These are phyloP conservation scores for Hemistola chrysoprasaria DNA, from an alignment of 2,888 invertebrate genomes.

Conservation along the genomic window DNA sequence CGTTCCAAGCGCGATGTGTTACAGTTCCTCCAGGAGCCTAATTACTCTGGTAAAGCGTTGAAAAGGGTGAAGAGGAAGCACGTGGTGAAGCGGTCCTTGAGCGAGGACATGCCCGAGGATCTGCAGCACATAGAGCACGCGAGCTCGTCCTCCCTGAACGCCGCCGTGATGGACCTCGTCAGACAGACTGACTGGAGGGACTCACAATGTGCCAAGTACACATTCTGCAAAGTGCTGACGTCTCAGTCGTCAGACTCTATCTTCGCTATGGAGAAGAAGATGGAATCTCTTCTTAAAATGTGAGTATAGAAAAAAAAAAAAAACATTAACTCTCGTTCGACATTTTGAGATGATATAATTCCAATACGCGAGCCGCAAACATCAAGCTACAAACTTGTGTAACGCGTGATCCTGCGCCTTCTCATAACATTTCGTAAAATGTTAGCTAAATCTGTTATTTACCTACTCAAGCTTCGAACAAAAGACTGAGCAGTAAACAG, in stretches of 20 bases:
- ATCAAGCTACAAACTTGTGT: no score
- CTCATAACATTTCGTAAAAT: no score
- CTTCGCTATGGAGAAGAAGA: conserved; percentile 90
- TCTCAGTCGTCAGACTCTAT: conserved; percentile 86
- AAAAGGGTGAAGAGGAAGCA: conserved; percentile 54
- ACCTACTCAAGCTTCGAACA: no score
- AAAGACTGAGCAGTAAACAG: conserved; percentile 6
- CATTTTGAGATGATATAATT: no score
- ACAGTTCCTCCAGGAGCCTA: conserved; percentile 48
- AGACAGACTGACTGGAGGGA: conserved; percentile 86
- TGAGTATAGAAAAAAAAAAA: conserved; percentile 75
- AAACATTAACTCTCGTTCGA: no score
- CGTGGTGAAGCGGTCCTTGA: conserved; percentile 55
- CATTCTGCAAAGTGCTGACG: conserved; percentile 89
- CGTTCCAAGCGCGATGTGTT: conserved; percentile 61
- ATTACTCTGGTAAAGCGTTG: conserved; percentile 42
- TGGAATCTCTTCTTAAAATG: conserved; percentile 87
- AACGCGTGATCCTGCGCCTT: no score
- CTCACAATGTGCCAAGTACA: conserved; percentile 89
- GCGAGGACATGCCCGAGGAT: conserved; percentile 67
- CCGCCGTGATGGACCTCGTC: conserved; percentile 72
- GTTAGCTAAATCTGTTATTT: conserved; percentile 3
- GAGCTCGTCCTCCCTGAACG: conserved; percentile 54
- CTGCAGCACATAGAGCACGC: conserved; percentile 59
- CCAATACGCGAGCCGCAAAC: no score